phyloP scores from a whole-genome alignment of 23 tunicate species.

The Ciona savignyi region DNA sequence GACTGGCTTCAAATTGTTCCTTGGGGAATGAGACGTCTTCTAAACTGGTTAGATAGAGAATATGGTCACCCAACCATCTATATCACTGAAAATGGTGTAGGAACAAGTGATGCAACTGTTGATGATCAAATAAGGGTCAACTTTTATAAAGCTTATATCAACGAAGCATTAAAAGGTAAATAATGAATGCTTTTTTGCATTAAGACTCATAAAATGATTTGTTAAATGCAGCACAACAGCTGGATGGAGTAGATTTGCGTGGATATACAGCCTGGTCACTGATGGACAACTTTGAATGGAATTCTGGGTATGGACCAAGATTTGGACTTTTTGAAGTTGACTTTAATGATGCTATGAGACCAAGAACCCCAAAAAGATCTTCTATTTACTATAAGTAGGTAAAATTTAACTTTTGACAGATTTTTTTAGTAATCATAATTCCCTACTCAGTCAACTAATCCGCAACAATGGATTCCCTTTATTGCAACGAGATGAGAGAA shows the following conservation, averaged over 20 bases:
- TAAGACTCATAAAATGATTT: too few species aligned
- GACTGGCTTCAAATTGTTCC: slow-evolving; percentile 95
- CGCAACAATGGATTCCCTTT: slow-evolving; percentile 86
- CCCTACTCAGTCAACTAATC: slow-evolving; percentile 58
- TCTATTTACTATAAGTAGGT: slow-evolving; percentile 72
- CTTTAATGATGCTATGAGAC: slow-evolving; percentile 69
- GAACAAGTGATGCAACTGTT: slow-evolving; percentile 43
- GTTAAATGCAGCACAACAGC: slow-evolving; percentile 23
- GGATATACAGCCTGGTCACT: slow-evolving; percentile 97
- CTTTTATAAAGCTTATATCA: slow-evolving; percentile 82
- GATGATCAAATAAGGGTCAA: slow-evolving; percentile 76
- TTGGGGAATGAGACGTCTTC: slow-evolving; percentile 87
- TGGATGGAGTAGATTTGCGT: slow-evolving; percentile 74
- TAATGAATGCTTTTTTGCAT: too few species aligned
- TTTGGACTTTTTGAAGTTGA: slow-evolving; percentile 93
- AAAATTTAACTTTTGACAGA: background rate
- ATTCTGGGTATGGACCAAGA: slow-evolving; percentile 78
- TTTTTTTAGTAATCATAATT: background rate
- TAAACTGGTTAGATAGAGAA: slow-evolving; percentile 82
- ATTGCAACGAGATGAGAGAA: slow-evolving; percentile 52
- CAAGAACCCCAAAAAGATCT: slow-evolving; percentile 84
- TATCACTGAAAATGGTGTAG: slow-evolving; percentile 99
- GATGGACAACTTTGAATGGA: slow-evolving; percentile 96
- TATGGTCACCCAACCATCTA: slow-evolving; percentile 72
- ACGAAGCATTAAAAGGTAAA: slow-evolving; percentile 94